A percentile compares a stretch with the other conserved stretches of the same genome.
Conservation (phyloP, 2,113 vertebrate genomes). For the Ariopsis seemanni region DNA sequence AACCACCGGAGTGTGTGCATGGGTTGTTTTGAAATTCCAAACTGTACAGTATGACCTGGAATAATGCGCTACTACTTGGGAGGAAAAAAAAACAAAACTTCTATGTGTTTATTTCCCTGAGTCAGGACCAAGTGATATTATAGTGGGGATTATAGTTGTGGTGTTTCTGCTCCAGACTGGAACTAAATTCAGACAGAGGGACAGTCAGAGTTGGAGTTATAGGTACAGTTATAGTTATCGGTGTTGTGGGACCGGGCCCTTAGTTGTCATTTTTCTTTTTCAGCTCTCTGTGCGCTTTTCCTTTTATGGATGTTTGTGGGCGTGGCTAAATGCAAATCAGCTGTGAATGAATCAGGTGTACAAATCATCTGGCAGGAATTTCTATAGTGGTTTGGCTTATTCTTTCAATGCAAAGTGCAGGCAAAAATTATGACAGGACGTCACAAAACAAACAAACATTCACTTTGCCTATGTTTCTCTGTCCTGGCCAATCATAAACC, state of each 20-base stretch:
- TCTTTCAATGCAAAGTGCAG: not conserved
- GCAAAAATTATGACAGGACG: not conserved
- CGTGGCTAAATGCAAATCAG: not conserved
- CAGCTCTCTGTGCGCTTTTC: not conserved
- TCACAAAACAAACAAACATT: slow-evolving; percentile 20
- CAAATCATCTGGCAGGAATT: not conserved
- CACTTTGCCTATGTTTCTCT: slow-evolving; percentile 18
- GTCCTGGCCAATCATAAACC: slow-evolving; percentile 40
- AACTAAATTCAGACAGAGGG: too few relatives aligned
- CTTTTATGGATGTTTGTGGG: not conserved
- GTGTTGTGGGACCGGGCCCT: not conserved
- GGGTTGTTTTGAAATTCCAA: too few relatives aligned
- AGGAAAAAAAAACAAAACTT: too few relatives aligned
- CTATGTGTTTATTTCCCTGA: too few relatives aligned
- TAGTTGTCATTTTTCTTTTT: not conserved
- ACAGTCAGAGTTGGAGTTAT: too few relatives aligned
- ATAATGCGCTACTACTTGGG: too few relatives aligned
- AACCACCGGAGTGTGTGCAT: too few relatives aligned
- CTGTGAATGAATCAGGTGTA: not conserved
- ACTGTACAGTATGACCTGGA: too few relatives aligned
- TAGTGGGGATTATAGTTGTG: too few relatives aligned
- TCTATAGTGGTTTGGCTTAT: not conserved
- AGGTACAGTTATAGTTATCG: too few relatives aligned
- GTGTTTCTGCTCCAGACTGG: too few relatives aligned
- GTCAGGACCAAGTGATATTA: too few relatives aligned